Base-by-base conservation (phyloP, 2,113 vertebrate species). In the Myocastor coypus region DNA sequence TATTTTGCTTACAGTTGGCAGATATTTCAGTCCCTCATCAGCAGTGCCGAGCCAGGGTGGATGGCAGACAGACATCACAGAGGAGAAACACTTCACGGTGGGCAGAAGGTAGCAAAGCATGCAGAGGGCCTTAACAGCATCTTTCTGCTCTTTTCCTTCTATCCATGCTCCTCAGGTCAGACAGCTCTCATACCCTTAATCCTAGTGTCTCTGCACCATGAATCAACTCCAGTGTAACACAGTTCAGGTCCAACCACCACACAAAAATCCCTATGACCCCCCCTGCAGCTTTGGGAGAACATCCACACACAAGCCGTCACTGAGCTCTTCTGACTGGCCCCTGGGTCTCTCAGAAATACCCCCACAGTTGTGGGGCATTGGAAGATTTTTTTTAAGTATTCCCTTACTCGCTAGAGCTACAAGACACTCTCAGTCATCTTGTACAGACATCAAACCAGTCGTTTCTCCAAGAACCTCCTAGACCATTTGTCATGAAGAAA, bases 401-500 rank as follows among this genome's bases (percentile, higher is more conserved):
- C 46, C 61, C 55, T 86, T 52, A 55, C 52, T 46, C 83, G 26
- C 26, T 71, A 55, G 32, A 11, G 55, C 46, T 68, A 34, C 22
- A 57, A 77, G 55, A 94, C 42, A 59, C 7, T 87, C 57, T 28
- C 13, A 22, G 4, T 73, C 24, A 78, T 57, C 73, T 85, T 78
- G 37, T 11, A 9, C 26, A n/a, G 42, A 40, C 17, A 73, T 22
- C 91, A 37, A 61, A 82, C n/a, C 83, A 78, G 71, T 1, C 24
- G 5, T 84, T 92, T 93, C 78, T 68, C 64, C 20, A 37, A 68
- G n/a, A 50, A 82, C 55, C 77, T 77, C 34, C 61, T 80, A 57
- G n/a, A 12, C 40, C 46, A 87, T 61, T 77, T 89, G 91, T 71
- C 61, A 82, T 64, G 83, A 80, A 77, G 80, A 91, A 73, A 93